Percentiles rank a stretch among this genome's conserved stretches.
These are phyloP conservation scores for Hedya salicella DNA, from an alignment of 2,888 invertebrate species.

Conservation along the genomic window DNA sequence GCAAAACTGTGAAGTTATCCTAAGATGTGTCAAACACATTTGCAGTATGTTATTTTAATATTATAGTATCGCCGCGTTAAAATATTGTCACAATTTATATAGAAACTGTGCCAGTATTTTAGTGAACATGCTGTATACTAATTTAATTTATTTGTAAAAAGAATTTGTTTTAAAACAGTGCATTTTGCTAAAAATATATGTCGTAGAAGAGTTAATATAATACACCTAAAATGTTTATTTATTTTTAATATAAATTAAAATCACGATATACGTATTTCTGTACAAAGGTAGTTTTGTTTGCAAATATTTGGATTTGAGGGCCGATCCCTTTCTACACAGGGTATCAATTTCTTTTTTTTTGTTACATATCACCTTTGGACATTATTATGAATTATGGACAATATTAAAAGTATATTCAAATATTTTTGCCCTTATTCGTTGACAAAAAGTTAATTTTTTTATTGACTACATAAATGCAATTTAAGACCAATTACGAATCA, in stretches of 20 bases:
- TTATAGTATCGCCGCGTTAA: not conserved
- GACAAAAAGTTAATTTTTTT: slow-evolving; percentile 41
- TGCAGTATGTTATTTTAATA: not conserved
- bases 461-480: not conserved
- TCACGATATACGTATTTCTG: slow-evolving; percentile 57
- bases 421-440: slow-evolving; percentile 63
- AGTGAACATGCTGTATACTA: not conserved
- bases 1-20: not conserved
- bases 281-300: slow-evolving; percentile 52
- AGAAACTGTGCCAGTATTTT: not conserved
- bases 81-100: not conserved
- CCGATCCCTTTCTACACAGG: slow-evolving; percentile 65
- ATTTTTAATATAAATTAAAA: slow-evolving; percentile 44
- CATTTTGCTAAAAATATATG: not conserved
- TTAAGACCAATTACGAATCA: slow-evolving; percentile 38
- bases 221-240: slow-evolving; percentile 34
- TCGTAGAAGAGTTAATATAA: slow-evolving; percentile 20
- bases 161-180: not conserved
- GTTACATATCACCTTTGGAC: slow-evolving; percentile 54
- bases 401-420: slow-evolving; percentile 61
- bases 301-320: slow-evolving; percentile 48
- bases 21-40: slow-evolving; percentile 31
- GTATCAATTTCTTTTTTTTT: slow-evolving; percentile 63
- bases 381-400: slow-evolving; percentile 67
- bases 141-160: too few species aligned